Evolutionary conservation across 1,140 invertebrate genomes (phyloP), one percentile per base, ranked within the genome.

Genomic region (Drosophila prosaltans): DNA sequence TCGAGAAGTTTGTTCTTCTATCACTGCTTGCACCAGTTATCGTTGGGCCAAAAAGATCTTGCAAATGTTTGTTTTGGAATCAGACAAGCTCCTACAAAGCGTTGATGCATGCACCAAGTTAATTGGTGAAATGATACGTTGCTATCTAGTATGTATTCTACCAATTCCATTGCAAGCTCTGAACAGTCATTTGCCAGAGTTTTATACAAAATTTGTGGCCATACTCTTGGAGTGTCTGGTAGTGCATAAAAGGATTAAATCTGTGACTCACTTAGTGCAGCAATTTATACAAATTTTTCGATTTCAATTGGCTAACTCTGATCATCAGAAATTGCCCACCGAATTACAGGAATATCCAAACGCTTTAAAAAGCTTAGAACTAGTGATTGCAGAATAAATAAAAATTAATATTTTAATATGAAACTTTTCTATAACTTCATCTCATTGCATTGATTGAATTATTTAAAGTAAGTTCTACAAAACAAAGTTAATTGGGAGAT

Each of bases 31-130:
- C 71, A 90, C 74, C 9, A 89, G 69, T 43, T 90, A 72, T 57
- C 85, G 84, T 0, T 89, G 84, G 84, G 81, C 81, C 10, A 89
- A 89, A 48, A 54, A 51, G 36, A 78, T 89, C 6, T 45, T 89
- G 6, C 60, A 89, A 61, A 89, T 89, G 84, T 57, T 89, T 32
- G 69, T 90, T 8, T 28, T 89, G 48, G 78, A 81, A 24, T 90
- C 85, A 3, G 81, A 81, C 2, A 89, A 89, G 11, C 72, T 89
- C 0, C 45, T 89, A 10, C 69, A 84, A 45, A 55, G 59, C 2
- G 45, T 55, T 0, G 65, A 76, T 1, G 62, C 65, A 1, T 84
- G 74, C 28, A 24, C 40, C 0, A 24, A 74, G 28, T 9, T 89
- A 11, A 43, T 89, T 7, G 9, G 16, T 1, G 69, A 69, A 28